Percentiles rank a stretch among this genome's conserved stretches.
Conservation (phyloP, 2,888 invertebrate species). For the Homarus gammarus region DNA sequence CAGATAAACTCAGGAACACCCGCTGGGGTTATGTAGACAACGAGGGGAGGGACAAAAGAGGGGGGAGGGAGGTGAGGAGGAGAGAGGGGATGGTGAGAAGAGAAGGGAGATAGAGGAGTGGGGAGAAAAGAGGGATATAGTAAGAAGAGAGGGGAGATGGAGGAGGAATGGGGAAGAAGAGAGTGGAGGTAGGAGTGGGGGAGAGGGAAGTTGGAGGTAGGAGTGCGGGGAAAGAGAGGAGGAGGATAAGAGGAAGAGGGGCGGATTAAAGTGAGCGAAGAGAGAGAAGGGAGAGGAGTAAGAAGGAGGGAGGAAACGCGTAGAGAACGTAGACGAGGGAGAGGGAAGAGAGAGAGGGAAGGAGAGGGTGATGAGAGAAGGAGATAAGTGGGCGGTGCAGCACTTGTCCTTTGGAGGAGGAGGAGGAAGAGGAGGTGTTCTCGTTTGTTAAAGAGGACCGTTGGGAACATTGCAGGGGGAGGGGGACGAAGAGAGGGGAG, state of each 20-base stretch:
- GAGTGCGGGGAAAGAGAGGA: too few species aligned
- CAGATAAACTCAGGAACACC: too few species aligned
- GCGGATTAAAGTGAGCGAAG: neutral
- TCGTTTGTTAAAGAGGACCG: too few species aligned
- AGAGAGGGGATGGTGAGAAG: neutral
- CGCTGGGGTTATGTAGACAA: too few species aligned
- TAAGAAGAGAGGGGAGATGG: neutral
- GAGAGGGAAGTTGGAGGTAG: neutral
- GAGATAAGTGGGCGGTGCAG: neutral
- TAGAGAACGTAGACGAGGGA: too few species aligned
- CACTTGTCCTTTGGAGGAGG: too few species aligned
- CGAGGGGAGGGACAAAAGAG: too few species aligned
- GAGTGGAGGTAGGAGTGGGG: neutral
- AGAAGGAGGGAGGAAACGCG: neutral
- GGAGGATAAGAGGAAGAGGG: neutral
- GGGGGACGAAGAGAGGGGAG: neutral
- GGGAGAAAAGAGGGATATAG: neutral
- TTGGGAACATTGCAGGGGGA: neutral
- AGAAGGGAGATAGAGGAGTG: neutral
- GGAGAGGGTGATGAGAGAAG: neutral
- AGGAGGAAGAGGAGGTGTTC: too few species aligned
- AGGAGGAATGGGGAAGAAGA: neutral
- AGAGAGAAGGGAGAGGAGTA: neutral
- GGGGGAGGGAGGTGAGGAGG: neutral
- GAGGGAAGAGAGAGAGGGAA: neutral